A percentile compares a stretch with the other conserved stretches of the same genome.
Conservation (phyloP, 2,888 invertebrate species). For the Auanema freiburgensis region DNA sequence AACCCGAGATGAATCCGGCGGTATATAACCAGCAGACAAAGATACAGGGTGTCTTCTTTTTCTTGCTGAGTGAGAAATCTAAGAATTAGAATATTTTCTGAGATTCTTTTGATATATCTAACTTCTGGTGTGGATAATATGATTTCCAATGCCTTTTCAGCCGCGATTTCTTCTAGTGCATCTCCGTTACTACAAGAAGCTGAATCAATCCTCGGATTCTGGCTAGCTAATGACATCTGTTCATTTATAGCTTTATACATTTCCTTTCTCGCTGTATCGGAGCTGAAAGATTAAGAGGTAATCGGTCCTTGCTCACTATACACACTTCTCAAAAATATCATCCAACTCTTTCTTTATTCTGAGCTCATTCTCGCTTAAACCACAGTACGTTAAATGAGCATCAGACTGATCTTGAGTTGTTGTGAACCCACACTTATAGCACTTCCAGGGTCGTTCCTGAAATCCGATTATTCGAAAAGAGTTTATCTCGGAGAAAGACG, state of each 20-base stretch:
- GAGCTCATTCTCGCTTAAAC: too few relatives aligned
- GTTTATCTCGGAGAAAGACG: too few relatives aligned
- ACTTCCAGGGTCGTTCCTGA: conserved; percentile 17
- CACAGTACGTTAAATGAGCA: conserved; percentile 5
- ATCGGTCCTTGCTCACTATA: neutral
- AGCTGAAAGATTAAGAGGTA: neutral
- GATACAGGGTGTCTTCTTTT: conserved; percentile 5
- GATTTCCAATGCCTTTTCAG: too few relatives aligned
- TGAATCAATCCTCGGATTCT: neutral
- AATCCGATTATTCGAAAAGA: neutral
- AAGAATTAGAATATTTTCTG: neutral
- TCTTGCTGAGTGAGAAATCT: neutral
- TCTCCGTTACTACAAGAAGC: too few relatives aligned
- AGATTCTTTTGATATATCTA: too few relatives aligned
- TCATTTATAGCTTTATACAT: neutral
- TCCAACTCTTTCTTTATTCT: too few relatives aligned
- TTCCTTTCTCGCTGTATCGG: neutral
- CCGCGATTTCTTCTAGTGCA: too few relatives aligned
- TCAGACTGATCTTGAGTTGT: conserved; percentile 2
- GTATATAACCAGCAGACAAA: conserved; percentile 11
- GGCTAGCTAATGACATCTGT: neutral
- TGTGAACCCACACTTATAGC: conserved; percentile 16
- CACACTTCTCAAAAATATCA: neutral
- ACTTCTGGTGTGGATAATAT: too few relatives aligned
- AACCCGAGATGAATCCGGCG: conserved; percentile 14